A percentile compares a stretch with the other conserved stretches of the same genome.
Conservation (phyloP, 2,113 vertebrate species). For the Ibidorhyncha struthersii region DNA sequence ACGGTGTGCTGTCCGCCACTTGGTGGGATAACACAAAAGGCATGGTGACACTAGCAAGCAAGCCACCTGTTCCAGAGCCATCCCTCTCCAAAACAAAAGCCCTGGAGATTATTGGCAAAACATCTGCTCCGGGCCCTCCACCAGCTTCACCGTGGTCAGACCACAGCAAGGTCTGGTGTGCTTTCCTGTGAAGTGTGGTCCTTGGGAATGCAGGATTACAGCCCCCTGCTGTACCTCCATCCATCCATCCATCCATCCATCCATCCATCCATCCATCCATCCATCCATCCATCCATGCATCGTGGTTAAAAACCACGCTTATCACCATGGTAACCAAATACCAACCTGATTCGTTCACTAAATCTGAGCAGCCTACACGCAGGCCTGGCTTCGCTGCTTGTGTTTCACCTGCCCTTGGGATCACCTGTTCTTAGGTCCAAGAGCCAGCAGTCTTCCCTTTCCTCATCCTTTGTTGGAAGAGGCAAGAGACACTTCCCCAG, state of each 20-base stretch:
- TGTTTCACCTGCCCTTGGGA: background rate
- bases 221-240: background rate
- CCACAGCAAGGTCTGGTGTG: background rate
- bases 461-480: background rate
- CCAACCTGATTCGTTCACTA: accelerated
- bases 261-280: background rate
- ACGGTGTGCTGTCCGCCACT: background rate
- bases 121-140: background rate
- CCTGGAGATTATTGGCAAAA: background rate
- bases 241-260: no score
- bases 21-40: background rate
- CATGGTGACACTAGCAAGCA: background rate
- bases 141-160: accelerated
- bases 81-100: background rate
- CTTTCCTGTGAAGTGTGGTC: background rate
- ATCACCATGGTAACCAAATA: background rate
- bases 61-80: background rate
- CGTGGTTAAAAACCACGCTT: accelerated
- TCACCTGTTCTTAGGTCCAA: background rate
- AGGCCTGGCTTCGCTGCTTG: background rate
- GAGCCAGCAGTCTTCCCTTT: background rate
- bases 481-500: accelerated
- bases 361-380: accelerated
- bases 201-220: background rate
- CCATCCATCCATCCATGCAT: background rate